phyloP scores from a whole-genome alignment of 2,797 vertebrate genomes.

The Fratercula arctica region DNA sequence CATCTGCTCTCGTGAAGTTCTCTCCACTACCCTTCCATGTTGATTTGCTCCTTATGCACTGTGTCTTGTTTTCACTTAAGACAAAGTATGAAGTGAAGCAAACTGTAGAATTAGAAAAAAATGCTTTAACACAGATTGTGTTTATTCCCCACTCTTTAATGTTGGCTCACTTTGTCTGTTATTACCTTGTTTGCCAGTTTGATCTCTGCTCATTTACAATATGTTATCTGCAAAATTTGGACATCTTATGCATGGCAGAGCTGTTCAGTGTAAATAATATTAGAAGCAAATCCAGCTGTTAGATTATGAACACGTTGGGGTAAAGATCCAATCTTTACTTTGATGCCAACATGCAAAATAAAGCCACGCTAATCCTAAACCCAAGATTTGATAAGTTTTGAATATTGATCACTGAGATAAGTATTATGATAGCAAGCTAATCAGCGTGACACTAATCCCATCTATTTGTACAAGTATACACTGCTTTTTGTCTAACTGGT shows the following conservation, averaged over 20 bases:
- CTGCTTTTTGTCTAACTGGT: not conserved
- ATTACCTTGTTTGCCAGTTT: not conserved
- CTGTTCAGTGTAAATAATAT: not conserved
- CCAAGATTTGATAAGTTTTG: not conserved
- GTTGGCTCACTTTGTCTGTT: not conserved
- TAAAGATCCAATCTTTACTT: not conserved
- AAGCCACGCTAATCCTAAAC: not conserved
- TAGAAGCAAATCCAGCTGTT: not conserved
- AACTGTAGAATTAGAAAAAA: not conserved
- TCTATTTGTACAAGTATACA: not conserved
- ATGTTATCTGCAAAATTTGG: not conserved
- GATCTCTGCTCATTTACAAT: not conserved
- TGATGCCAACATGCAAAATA: not conserved
- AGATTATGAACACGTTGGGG: not conserved
- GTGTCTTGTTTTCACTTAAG: not conserved
- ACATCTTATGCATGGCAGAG: not conserved
- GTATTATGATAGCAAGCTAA: not conserved
- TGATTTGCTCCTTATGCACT: not conserved
- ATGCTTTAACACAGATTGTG: not conserved
- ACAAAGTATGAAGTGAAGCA: not conserved
- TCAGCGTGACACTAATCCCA: not conserved
- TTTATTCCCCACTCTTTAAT: not conserved
- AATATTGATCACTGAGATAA: not conserved
- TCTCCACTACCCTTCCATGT: not conserved
- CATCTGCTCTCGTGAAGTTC: not conserved